A percentile compares a stretch with the other conserved stretches of the same genome.
Evolutionary conservation across 2,888 invertebrate genomes (phyloP).

Genomic region (Cantharis rustica): DNA sequence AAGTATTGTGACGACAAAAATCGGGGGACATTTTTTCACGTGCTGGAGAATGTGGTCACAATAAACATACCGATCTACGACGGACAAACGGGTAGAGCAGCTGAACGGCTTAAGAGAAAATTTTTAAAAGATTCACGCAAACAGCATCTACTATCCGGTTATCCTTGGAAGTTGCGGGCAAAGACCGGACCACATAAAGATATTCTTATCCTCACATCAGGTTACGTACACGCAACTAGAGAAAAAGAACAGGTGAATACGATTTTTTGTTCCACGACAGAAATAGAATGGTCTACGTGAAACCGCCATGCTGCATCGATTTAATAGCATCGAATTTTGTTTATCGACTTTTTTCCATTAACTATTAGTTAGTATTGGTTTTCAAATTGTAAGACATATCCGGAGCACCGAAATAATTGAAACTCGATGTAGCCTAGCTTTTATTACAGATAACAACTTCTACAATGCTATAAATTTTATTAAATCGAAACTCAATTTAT

Average conservation of each 20-base stretch:
- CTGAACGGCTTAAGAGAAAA: slow-evolving; percentile 8
- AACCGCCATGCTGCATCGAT: neutral
- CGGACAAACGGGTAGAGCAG: slow-evolving; percentile 5
- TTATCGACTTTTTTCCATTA: neutral
- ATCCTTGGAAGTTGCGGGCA: slow-evolving; percentile 40
- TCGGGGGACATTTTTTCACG: slow-evolving; percentile 1
- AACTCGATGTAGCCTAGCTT: neutral
- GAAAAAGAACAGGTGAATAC: slow-evolving; percentile 22
- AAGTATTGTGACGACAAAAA: neutral
- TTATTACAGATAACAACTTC: neutral
- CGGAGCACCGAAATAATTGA: neutral
- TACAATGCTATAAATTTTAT: neutral
- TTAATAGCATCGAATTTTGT: neutral
- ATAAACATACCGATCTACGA: slow-evolving; percentile 11
- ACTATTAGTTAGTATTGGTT: neutral
- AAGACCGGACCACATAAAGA: slow-evolving; percentile 40
- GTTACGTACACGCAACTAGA: slow-evolving; percentile 12
- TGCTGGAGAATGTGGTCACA: neutral
- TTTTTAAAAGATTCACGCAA: slow-evolving; percentile 16
- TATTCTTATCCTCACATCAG: slow-evolving; percentile 10
- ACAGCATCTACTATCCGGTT: slow-evolving; percentile 35
- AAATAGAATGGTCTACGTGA: slow-evolving; percentile 13
- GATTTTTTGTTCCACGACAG: slow-evolving; percentile 3
- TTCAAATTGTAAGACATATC: neutral
- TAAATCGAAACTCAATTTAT: neutral